Evolutionary conservation across 2,113 vertebrate genomes (phyloP).

Genomic region (Chlorodrepanis virens): DNA sequence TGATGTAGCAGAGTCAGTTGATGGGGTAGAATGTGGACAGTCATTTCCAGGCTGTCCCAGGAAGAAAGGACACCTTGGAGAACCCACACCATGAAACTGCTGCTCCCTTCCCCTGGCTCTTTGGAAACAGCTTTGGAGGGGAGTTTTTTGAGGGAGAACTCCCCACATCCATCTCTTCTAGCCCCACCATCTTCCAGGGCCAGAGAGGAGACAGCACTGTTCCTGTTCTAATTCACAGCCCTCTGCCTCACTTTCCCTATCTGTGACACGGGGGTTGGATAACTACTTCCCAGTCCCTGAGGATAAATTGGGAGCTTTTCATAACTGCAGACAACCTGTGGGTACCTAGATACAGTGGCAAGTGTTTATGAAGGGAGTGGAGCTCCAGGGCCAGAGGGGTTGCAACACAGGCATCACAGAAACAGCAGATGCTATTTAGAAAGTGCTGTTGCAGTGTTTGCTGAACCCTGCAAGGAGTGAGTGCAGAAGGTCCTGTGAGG

Average conservation of each 20-base stretch:
- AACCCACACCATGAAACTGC: neutral
- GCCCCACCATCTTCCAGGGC: fast-evolving
- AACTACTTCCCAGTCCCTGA: neutral
- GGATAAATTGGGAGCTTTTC: neutral
- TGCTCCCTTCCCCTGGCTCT: neutral
- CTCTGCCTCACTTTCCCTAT: neutral
- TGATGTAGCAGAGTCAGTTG: neutral
- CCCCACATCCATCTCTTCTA: neutral
- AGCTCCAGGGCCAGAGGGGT: neutral
- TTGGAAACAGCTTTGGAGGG: neutral
- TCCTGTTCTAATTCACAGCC: neutral
- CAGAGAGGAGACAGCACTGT: neutral
- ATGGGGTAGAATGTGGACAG: neutral
- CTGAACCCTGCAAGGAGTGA: neutral
- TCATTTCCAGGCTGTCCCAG: neutral
- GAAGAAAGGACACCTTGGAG: neutral
- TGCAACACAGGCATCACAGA: neutral
- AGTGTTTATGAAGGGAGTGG: neutral
- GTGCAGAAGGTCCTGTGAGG: neutral
- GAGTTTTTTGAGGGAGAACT: neutral
- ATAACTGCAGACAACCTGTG: neutral
- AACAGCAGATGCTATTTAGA: neutral
- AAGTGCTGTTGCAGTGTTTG: neutral
- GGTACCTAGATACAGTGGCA: neutral
- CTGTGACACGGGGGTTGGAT: neutral